phyloP scores from a whole-genome alignment of 37 sponge, comb jelly and placozoan genomes.

The Halisarca cf. caerulea region DNA sequence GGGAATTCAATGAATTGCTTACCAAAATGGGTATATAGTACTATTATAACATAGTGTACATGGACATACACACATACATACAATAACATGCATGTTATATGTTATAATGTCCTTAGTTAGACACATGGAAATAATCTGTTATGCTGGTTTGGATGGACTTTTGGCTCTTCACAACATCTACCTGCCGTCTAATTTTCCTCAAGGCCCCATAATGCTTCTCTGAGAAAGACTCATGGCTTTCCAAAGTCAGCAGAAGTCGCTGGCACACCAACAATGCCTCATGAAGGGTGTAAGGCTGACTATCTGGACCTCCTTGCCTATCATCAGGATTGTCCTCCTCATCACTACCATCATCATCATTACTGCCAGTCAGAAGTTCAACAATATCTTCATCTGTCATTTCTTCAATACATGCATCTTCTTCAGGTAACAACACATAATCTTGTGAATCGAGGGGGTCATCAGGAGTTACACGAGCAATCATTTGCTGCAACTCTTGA shows the following conservation, averaged over 20 bases:
- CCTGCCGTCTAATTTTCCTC: too few relatives aligned
- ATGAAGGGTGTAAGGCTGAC: not conserved
- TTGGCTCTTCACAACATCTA: too few relatives aligned
- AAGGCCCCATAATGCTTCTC: too few relatives aligned
- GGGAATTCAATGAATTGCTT: too few relatives aligned
- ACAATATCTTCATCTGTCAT: not conserved
- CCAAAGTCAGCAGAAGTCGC: not conserved
- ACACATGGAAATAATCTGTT: too few relatives aligned
- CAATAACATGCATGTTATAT: too few relatives aligned
- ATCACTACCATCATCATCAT: conserved; percentile 2
- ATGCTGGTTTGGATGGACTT: too few relatives aligned
- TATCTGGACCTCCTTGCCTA: too few relatives aligned
- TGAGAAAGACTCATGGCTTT: not conserved
- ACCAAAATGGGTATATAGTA: too few relatives aligned
- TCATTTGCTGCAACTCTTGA: not conserved
- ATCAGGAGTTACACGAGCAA: not conserved
- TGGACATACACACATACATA: too few relatives aligned
- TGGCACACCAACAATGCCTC: not conserved
- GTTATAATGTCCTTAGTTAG: too few relatives aligned
- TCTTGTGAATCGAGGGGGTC: not conserved
- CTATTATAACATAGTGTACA: too few relatives aligned
- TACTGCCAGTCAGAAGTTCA: not conserved
- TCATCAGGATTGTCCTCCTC: not conserved
- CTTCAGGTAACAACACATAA: not conserved
- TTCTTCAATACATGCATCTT: not conserved